phyloP scores from a whole-genome alignment of 2,113 vertebrate species.

The Oryzias melastigma region DNA sequence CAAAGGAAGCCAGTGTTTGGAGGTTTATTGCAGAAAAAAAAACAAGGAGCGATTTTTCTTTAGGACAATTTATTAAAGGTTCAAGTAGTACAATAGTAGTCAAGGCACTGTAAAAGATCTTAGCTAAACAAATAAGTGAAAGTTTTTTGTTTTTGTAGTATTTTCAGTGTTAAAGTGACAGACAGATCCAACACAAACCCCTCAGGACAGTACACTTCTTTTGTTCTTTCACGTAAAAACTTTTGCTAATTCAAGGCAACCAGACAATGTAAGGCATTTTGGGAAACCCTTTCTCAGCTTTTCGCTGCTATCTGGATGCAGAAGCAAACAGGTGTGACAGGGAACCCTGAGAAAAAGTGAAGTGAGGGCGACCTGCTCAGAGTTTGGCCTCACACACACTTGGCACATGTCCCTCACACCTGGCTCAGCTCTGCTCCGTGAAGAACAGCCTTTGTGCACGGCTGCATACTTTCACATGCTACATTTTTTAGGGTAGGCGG shows the following conservation, averaged over 20 bases:
- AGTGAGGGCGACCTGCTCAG: conserved; percentile 8
- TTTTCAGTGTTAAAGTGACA: conserved; percentile 3
- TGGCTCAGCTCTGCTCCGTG: conserved; percentile 54
- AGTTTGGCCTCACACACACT: conserved; percentile 21
- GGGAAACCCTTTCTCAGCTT: conserved; percentile 13
- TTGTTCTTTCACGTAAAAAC: conserved; percentile 1
- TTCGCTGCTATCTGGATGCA: conserved; percentile 11
- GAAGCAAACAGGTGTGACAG: conserved; percentile 21
- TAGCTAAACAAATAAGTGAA: conserved; percentile 4
- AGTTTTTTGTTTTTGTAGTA: conserved; percentile 14
- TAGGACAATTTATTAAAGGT: conserved; percentile 47
- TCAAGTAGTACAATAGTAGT: conserved; percentile 64
- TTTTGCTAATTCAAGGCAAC: conserved; percentile 3
- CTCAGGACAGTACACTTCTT: not conserved
- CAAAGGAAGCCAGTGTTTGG: not conserved
- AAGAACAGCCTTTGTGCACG: conserved; percentile 65
- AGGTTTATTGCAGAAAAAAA: not conserved
- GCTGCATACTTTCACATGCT: conserved; percentile 26
- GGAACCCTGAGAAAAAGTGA: conserved; percentile 37
- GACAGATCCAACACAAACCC: not conserved
- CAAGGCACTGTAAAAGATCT: conserved; percentile 53
- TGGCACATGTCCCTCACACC: conserved; percentile 68
- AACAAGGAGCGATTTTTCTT: not conserved
- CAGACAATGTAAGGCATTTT: conserved; percentile 23
- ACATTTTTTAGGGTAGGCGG: conserved; percentile 56